Conservation (phyloP, 1,140 invertebrate species). For the Drosophila leontia region DNA sequence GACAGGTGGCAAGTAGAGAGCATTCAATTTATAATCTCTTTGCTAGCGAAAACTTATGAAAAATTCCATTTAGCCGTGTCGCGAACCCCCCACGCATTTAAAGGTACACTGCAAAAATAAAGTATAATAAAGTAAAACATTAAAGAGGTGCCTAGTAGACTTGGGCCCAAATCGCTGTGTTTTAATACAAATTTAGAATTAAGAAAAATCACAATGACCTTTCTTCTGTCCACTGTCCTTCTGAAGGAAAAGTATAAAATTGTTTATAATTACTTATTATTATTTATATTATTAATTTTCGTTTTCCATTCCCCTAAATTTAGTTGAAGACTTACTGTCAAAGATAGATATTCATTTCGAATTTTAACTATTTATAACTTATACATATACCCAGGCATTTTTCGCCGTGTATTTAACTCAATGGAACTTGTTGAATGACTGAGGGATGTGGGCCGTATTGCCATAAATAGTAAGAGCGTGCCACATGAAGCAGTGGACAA, state of each 20-base stretch:
- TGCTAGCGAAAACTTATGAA: slow-evolving; percentile 11
- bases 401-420: not conserved
- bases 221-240: too few relatives aligned
- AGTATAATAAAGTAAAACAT: not conserved
- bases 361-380: not conserved
- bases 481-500: not conserved
- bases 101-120: slow-evolving; percentile 6
- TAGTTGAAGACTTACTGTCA: not conserved
- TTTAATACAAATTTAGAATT: not conserved
- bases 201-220: too few relatives aligned
- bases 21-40: slow-evolving; percentile 25
- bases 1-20: slow-evolving; percentile 26
- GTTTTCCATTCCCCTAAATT: not conserved
- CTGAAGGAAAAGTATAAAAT: too few relatives aligned
- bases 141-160: not conserved
- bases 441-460: slow-evolving; percentile 18
- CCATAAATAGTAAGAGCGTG: slow-evolving; percentile 42
- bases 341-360: not conserved
- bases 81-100: slow-evolving; percentile 38
- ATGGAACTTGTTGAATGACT: slow-evolving; percentile 20
- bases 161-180: not conserved
- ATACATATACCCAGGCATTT: not conserved
- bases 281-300: too few relatives aligned
- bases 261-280: too few relatives aligned
- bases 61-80: slow-evolving; percentile 39